Evolutionary conservation across 2,888 invertebrate species (phyloP).

Genomic region (Operophtera brumata): DNA sequence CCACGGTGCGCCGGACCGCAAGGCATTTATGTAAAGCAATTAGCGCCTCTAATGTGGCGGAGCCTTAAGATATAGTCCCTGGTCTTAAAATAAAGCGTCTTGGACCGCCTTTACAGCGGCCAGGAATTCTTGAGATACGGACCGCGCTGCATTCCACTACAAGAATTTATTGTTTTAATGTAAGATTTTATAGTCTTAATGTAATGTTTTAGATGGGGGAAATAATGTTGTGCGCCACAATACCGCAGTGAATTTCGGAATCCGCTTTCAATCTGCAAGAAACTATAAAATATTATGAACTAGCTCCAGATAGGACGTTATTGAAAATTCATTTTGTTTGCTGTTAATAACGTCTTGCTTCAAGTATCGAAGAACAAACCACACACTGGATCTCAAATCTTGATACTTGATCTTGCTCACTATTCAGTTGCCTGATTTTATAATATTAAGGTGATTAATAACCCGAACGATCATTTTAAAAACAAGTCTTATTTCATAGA

Average conservation of each 20-base stretch:
- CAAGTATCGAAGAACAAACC: conserved; percentile 19
- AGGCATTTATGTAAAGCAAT: conserved; percentile 73
- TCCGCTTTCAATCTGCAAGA: conserved; percentile 5
- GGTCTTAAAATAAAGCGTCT: conserved; percentile 33
- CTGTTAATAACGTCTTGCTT: conserved; percentile 42
- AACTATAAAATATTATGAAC: conserved; percentile 9
- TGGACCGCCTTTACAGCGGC: conserved; percentile 43
- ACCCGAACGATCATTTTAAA: too few species aligned
- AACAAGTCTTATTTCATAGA: too few species aligned
- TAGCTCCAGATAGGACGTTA: conserved; percentile 4
- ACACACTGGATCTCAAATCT: conserved; percentile 9
- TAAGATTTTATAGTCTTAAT: conserved; percentile 57
- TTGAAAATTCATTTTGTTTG: conserved; percentile 24
- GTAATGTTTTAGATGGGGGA: conserved; percentile 36
- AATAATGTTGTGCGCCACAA: conserved; percentile 24
- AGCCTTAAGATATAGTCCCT: conserved; percentile 47
- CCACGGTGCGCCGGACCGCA: conserved; percentile 46
- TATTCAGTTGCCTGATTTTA: neutral
- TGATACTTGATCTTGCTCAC: conserved; percentile 16
- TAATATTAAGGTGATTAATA: too few species aligned
- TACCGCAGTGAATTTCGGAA: conserved; percentile 20
- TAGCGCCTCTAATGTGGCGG: conserved; percentile 67
- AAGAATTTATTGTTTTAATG: conserved; percentile 64
- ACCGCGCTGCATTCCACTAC: conserved; percentile 51
- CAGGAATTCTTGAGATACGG: conserved; percentile 54